Conservation (phyloP, 2,888 invertebrate species). For the Dione juno region DNA sequence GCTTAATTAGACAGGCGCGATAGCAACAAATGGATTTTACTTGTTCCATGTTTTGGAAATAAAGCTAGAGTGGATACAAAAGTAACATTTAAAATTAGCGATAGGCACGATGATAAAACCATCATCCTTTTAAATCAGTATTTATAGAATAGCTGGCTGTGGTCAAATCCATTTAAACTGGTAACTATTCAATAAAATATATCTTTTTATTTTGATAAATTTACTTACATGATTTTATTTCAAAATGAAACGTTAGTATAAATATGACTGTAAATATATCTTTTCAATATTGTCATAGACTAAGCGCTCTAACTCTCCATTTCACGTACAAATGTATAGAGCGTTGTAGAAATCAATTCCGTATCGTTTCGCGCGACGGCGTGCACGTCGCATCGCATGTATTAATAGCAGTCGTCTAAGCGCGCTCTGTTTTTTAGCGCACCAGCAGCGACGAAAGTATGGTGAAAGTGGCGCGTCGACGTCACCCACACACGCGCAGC, state of each 20-base stretch:
- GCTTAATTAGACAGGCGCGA: slow-evolving; percentile 83
- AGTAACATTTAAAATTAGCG: slow-evolving; percentile 61
- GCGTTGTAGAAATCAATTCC: slow-evolving; percentile 66
- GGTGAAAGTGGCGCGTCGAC: slow-evolving; percentile 82
- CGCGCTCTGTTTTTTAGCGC: slow-evolving; percentile 78
- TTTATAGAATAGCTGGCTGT: slow-evolving; percentile 3
- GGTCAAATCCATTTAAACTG: not conserved
- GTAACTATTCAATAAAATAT: not conserved
- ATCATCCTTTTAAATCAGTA: not conserved
- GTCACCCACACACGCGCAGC: slow-evolving; percentile 79
- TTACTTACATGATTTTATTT: not conserved
- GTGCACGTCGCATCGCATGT: slow-evolving; percentile 68
- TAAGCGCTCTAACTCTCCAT: not conserved
- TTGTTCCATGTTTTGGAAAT: slow-evolving; percentile 74
- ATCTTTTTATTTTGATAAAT: too few relatives aligned
- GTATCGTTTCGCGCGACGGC: slow-evolving; percentile 71
- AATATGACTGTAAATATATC: not conserved
- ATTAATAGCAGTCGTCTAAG: slow-evolving; percentile 75
- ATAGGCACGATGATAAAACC: slow-evolving; percentile 34
- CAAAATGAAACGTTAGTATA: not conserved
- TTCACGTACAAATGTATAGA: slow-evolving; percentile 3
- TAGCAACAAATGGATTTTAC: slow-evolving; percentile 81
- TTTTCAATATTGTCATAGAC: not conserved
- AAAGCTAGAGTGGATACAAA: slow-evolving; percentile 60
- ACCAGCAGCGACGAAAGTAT: slow-evolving; percentile 81